These are phyloP conservation scores for Orestias chungarensis DNA, from an alignment of 2,797 vertebrate genomes.

Conservation along the genomic window DNA sequence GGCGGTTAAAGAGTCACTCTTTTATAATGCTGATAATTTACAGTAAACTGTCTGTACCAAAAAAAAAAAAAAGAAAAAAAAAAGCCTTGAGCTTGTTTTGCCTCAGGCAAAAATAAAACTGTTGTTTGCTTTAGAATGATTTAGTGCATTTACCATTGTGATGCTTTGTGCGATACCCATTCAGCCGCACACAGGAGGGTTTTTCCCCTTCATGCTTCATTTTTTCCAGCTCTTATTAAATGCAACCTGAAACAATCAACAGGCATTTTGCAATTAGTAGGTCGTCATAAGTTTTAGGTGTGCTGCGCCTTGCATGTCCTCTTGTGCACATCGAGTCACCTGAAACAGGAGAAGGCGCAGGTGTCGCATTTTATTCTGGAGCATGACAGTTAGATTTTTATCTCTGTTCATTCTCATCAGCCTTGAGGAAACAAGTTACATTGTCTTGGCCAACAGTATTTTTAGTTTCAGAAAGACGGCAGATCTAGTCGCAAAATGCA, in stretches of 20 bases:
- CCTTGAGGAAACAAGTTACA: background rate
- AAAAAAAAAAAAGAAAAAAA: too few relatives aligned
- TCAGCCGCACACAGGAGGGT: constrained; percentile 8
- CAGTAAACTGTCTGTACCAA: background rate
- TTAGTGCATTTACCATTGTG: constrained; percentile 11
- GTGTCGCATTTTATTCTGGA: constrained; percentile 1
- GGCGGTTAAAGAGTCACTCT: background rate
- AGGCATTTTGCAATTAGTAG: background rate
- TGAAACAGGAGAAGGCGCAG: constrained; percentile 28
- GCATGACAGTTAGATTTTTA: constrained; percentile 17
- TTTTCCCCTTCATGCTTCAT: constrained; percentile 9
- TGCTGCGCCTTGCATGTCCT: constrained; percentile 24
- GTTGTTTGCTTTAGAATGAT: constrained; percentile 36
- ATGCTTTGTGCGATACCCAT: constrained; percentile 4
- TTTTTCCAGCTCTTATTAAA: constrained; percentile 7
- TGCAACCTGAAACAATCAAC: background rate
- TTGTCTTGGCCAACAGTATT: background rate
- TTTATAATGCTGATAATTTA: background rate
- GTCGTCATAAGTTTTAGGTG: constrained; percentile 10
- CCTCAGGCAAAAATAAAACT: background rate
- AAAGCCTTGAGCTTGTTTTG: background rate
- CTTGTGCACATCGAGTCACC: constrained; percentile 36
- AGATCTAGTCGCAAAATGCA: constrained; percentile 4
- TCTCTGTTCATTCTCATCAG: background rate
- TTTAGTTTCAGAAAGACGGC: constrained; percentile 40